Evolutionary conservation across 1,140 invertebrate genomes (phyloP).

Genomic region (Teleopsis dalmanni): DNA sequence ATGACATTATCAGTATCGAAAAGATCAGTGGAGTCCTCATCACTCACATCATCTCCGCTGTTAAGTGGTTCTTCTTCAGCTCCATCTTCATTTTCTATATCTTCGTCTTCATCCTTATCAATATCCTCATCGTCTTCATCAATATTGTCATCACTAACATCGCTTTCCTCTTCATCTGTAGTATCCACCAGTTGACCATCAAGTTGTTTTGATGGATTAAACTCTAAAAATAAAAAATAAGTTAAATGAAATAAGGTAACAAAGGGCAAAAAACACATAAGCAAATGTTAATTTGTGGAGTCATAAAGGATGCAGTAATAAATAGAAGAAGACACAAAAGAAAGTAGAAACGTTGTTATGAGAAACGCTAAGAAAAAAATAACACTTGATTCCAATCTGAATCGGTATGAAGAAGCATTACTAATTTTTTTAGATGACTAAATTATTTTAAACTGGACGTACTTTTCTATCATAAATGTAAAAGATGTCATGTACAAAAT

Average conservation of each 20-base stretch:
- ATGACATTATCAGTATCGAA: slow-evolving; percentile 99
- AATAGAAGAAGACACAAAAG: no score
- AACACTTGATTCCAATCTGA: no score
- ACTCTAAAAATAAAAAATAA: slow-evolving; percentile 16
- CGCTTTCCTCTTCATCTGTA: slow-evolving; percentile 65
- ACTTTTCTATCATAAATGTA: no score
- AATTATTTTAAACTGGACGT: no score
- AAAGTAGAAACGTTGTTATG: no score
- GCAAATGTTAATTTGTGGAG: background rate
- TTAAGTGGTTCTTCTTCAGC: slow-evolving; percentile 88
- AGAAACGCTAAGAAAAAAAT: no score
- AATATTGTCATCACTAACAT: slow-evolving; percentile 60
- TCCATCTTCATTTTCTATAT: slow-evolving; percentile 64
- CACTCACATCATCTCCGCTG: slow-evolving; percentile 93
- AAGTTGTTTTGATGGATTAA: slow-evolving; percentile 41
- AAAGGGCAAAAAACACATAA: background rate
- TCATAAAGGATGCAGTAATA: no score
- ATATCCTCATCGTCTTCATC: slow-evolving; percentile 66
- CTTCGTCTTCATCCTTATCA: slow-evolving; percentile 69
- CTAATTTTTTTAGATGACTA: no score
- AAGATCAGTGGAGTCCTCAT: slow-evolving; percentile 89
- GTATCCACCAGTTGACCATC: slow-evolving; percentile 71
- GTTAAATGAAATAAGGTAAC: background rate
- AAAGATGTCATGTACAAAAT: no score
- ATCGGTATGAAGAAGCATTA: no score